Conservation (phyloP, 1,140 invertebrate species). For the Andrena cerasifolii region DNA sequence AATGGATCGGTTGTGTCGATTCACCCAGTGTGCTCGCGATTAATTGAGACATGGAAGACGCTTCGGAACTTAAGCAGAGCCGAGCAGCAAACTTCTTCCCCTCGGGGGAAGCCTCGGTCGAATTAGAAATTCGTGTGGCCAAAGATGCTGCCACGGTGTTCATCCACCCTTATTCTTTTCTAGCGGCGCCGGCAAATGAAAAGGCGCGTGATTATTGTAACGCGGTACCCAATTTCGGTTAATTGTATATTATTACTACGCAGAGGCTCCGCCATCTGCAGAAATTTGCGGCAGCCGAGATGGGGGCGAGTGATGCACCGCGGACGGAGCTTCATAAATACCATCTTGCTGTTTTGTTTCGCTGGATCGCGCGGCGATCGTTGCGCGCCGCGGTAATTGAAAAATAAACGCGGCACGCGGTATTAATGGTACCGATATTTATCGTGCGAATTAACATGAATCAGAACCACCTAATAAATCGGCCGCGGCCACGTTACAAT, state of each 20-base stretch:
- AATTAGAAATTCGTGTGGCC: constrained; percentile 36
- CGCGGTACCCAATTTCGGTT: constrained; percentile 68
- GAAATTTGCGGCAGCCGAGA: constrained; percentile 54
- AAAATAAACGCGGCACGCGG: constrained; percentile 40
- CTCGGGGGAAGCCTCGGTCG: background rate
- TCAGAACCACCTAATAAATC: constrained; percentile 18
- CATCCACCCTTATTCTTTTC: constrained; percentile 29
- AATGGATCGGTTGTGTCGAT: too few species aligned
- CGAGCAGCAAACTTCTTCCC: too few species aligned
- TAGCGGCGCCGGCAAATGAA: constrained; percentile 63
- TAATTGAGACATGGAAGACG: too few species aligned
- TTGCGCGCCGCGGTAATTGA: constrained; percentile 41
- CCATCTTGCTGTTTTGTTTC: constrained; percentile 35
- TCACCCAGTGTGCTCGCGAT: too few species aligned
- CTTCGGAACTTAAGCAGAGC: too few species aligned
- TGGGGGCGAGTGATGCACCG: constrained; percentile 5
- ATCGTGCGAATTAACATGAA: constrained; percentile 50
- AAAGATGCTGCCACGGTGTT: background rate
- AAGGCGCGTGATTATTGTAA: constrained; percentile 71
- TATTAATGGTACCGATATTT: constrained; percentile 50
- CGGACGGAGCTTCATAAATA: constrained; percentile 18
- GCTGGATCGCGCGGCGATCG: too few species aligned
- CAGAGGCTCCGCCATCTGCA: constrained; percentile 26
- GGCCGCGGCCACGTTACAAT: background rate
- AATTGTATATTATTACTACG: constrained; percentile 70